These are phyloP conservation scores for Mormoops blainvillei DNA, from an alignment of 2,113 vertebrate species.

Conservation along the genomic window DNA sequence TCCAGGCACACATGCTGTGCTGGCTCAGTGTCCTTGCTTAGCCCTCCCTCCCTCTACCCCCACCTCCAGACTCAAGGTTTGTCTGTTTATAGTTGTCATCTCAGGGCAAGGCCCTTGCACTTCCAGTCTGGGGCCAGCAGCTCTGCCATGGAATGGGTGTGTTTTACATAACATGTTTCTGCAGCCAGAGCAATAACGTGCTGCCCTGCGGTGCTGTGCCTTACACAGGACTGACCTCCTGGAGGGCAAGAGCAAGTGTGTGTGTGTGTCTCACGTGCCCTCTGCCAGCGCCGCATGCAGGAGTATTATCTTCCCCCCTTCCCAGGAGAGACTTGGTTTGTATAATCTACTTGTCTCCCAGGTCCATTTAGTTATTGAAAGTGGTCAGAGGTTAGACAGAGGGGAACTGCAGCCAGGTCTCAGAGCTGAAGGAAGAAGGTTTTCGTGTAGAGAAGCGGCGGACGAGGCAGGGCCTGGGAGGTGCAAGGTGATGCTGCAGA, in stretches of 20 bases:
- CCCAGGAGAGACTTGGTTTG: not conserved
- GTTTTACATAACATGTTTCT: not conserved
- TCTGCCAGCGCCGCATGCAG: not conserved
- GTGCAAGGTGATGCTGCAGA: not conserved
- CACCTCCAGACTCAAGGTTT: not conserved
- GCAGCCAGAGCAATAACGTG: not conserved
- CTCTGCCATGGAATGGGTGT: not conserved
- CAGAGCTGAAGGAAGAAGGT: not conserved
- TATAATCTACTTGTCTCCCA: constrained; percentile 16
- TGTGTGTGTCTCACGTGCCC: accelerated
- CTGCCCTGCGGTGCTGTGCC: not conserved
- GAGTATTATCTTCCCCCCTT: not conserved
- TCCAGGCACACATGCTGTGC: accelerated
- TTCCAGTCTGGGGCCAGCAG: not conserved
- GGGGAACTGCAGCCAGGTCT: not conserved
- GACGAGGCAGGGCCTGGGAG: not conserved
- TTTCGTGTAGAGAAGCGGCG: not conserved
- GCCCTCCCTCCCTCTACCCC: not conserved
- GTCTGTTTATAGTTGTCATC: not conserved
- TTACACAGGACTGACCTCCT: not conserved
- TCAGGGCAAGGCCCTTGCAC: not conserved
- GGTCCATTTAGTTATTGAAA: not conserved
- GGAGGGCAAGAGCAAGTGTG: no score
- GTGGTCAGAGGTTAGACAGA: not conserved
- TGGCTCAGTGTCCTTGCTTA: not conserved